Percentiles rank a stretch among this genome's conserved stretches.
Conservation (phyloP, 1,140 invertebrate species). For the Drosophila miranda region DNA sequence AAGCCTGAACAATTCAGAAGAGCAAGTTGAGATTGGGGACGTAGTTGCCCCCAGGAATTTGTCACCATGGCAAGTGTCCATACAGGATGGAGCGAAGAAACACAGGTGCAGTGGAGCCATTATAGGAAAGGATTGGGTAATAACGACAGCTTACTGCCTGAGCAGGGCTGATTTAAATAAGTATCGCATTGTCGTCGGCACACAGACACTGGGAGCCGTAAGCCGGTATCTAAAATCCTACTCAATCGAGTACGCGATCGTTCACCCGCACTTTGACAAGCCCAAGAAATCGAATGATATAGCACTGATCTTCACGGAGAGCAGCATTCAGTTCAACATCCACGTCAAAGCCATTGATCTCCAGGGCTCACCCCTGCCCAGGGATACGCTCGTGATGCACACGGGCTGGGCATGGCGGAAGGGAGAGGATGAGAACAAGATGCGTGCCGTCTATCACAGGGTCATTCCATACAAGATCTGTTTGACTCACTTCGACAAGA, state of each 20-base stretch:
- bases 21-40: too few relatives aligned
- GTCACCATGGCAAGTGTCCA: slow-evolving; percentile 10
- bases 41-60: too few relatives aligned
- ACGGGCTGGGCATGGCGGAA: slow-evolving; percentile 3
- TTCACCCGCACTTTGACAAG: slow-evolving; percentile 5
- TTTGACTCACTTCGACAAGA: background rate
- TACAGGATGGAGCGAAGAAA: background rate
- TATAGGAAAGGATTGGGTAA: background rate
- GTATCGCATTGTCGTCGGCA: background rate
- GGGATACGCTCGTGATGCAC: background rate
- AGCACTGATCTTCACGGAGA: background rate
- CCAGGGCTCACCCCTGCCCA: background rate
- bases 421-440: background rate
- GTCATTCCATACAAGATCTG: background rate
- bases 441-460: background rate
- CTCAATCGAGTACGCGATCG: slow-evolving; percentile 2
- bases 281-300: slow-evolving; percentile 7
- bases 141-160: slow-evolving; percentile 8
- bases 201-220: background rate
- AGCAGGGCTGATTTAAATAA: background rate
- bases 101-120: slow-evolving; percentile 22
- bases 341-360: background rate
- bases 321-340: background rate
- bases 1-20: too few relatives aligned
- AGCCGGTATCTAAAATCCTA: background rate